Evolutionary conservation across 1,140 invertebrate genomes (phyloP), one percentile per base, ranked within the genome.

Genomic region (Pseudomyrmex flavicornis): DNA sequence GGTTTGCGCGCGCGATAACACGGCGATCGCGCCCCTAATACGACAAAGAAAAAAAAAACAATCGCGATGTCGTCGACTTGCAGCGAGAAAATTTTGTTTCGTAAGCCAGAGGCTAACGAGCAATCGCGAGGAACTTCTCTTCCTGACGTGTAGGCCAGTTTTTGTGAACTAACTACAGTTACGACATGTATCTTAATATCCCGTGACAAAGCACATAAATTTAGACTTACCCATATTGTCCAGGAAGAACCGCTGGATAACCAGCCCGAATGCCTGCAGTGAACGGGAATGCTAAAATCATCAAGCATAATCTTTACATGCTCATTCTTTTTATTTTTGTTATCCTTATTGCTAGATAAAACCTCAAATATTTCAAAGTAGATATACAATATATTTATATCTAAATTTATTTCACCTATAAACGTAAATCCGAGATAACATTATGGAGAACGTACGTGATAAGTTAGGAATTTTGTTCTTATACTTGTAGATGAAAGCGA

Each of bases 211-310:
- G 76, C 80, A 89, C 84, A 89, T 86, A 66, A 89, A 89, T 77
- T 62, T 82, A 48, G 90, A 96, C 96, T 97, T 93, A 97, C 96
- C 96, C 96, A 91, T 97, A 97, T 90, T 96, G 96, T 76, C 96
- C 95, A 22, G 96, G 96, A 88, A 97, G 92, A 54, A 97, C 95
- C 52, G 97, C 95, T 65, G 95, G 96, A 90, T 97, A 97, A 72
- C 96, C 96, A 82, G 96, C 94, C 75, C 96, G 95, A 83, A 97
- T 96, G 48, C 96, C 96, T 75, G 95, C 93, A 69, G 95, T 94
- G 90, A 96, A 96, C 88, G 96, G 95, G 93, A 96, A 96, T 90
- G 95, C 95, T 96, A 92, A 63, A 95, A 95, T 65, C 85, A 89
- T 0, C 63, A 87, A 84, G 85, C 20, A 79, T 46, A 35, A 58